Base-by-base conservation (phyloP, 2,888 invertebrate species). In the Rotaria socialis region DNA sequence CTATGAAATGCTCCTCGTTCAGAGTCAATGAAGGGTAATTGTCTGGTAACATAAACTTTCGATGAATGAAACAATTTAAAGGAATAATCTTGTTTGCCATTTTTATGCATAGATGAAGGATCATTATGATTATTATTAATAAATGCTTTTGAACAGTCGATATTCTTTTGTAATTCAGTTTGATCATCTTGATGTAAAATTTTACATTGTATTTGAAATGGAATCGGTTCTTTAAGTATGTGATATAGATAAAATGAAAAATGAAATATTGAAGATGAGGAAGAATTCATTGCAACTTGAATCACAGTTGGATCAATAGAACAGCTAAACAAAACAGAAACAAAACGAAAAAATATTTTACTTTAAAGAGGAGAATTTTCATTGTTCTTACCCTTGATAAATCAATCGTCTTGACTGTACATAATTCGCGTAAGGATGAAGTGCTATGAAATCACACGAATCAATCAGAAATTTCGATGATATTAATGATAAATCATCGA, bases 241-340 rank as follows among this genome's bases (percentile, higher is more conserved):
- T 24, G 47, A 80, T 80, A 47, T 24, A 80, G 47, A 80, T 80
- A n/a, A 80, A 80, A 80, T n/a, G 43, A n/a, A 47, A 80, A 80
- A 47, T 43, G 41, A 80, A 80, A 80, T n/a, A n/a, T 14, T 10
- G 43, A 47, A 47, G 47, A 80, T 41, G 41, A 7, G n/a, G 43
- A n/a, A 11, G 24, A 2, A 47, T 47, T 24, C 1, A 67, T 35
- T 35, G 67, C 35, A 35, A 47, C 11, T 47, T 47, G 14, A 47
- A 80, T 47, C 47, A 80, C n/a, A 80, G 22, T 47, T 80, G 80
- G 47, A 80, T 80, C 80, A 80, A 47, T 47, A 11, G 80, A n/a
- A 80, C 80, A 80, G 47, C 80, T 80, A 80, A 47, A 80, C 8
- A 22, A 0, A n/a, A n/a, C 41, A 8, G 0, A 43, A 47, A 80